phyloP scores from a whole-genome alignment of 2,888 invertebrate genomes.

The Drosophila picticornis region DNA sequence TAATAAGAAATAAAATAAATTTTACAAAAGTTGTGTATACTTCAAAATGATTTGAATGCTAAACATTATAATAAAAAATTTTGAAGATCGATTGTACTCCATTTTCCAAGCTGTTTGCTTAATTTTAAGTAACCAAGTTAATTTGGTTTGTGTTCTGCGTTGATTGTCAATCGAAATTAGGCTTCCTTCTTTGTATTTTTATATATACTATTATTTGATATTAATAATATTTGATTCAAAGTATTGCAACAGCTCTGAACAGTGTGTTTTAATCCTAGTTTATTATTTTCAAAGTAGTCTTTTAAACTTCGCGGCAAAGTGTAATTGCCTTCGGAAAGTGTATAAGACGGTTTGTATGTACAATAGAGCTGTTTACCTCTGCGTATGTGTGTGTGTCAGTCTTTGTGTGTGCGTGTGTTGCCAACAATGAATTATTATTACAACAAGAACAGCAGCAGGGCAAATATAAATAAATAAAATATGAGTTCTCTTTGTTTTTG shows the following conservation, averaged over 20 bases:
- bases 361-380: slow-evolving; percentile 10
- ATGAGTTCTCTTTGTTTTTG: slow-evolving; percentile 64
- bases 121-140: not conserved
- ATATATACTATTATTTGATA: not conserved
- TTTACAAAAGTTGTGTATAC: too few relatives aligned
- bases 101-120: not conserved
- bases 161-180: not conserved
- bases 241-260: not conserved
- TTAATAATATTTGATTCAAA: not conserved
- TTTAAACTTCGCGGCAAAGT: not conserved
- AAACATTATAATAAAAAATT: not conserved
- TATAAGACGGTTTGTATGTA: slow-evolving; percentile 14
- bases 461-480: slow-evolving; percentile 78
- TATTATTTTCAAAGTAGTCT: not conserved
- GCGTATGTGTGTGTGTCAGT: slow-evolving; percentile 9
- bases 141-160: too few relatives aligned
- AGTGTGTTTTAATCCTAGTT: not conserved
- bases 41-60: not conserved
- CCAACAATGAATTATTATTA: slow-evolving; percentile 77
- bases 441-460: slow-evolving; percentile 61
- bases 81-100: not conserved
- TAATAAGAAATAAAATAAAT: not conserved
- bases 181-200: not conserved
- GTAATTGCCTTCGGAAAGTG: slow-evolving; percentile 3
- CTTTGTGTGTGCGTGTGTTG: slow-evolving; percentile 43